phyloP scores from a whole-genome alignment of 2,797 vertebrate genomes.

The Pseudotriccus pelzelni region DNA sequence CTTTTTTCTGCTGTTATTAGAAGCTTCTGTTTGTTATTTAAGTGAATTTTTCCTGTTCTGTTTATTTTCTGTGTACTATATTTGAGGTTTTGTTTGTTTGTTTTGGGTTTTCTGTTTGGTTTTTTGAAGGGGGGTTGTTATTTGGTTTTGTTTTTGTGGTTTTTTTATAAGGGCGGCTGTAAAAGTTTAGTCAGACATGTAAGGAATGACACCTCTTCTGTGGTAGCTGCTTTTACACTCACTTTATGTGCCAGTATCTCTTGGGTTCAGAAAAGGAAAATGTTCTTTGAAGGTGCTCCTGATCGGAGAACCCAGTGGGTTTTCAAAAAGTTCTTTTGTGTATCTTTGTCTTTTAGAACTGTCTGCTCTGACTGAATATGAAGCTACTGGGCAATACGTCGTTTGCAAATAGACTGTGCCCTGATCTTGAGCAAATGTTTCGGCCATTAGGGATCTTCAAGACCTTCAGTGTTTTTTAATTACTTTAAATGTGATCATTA shows the following conservation, averaged over 20 bases:
- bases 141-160: not conserved
- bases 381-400: not conserved
- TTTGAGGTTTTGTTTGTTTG: not conserved
- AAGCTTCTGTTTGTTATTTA: not conserved
- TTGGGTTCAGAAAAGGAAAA: not conserved
- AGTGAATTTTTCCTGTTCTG: not conserved
- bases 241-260: not conserved
- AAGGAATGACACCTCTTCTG: not conserved
- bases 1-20: not conserved
- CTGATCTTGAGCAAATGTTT: not conserved
- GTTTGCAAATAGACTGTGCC: not conserved
- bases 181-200: not conserved
- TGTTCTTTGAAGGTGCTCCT: not conserved
- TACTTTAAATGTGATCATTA: not conserved
- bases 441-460: not conserved
- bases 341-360: not conserved
- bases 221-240: not conserved
- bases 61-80: not conserved
- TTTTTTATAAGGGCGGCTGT: not conserved
- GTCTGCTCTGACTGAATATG: not conserved
- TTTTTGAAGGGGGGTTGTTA: too few relatives aligned
- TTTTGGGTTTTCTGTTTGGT: not conserved
- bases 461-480: not conserved
- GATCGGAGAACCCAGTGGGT: not conserved
- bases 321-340: not conserved